Base-by-base conservation (phyloP, 2,113 vertebrate genomes). In the Tetrax tetrax region DNA sequence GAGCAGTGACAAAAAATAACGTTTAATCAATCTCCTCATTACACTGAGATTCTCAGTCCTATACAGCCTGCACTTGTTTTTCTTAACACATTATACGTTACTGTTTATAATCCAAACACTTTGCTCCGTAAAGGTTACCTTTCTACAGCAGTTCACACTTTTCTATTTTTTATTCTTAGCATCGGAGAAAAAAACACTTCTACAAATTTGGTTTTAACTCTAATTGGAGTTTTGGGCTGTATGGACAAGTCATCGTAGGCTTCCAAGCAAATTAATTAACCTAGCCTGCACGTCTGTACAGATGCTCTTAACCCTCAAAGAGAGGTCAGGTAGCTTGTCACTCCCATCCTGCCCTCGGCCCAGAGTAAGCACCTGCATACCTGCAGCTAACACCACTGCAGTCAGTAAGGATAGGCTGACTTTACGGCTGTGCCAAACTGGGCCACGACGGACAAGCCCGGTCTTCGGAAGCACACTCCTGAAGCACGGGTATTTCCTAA, bases 201-300 rank as follows among this genome's bases (percentile, higher is more conserved):
- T n/a, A 64, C 14, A 68, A 76, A 77, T 45, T 41, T 37, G 16
- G 11, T 9, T 77, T 77, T 83, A 50, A 45, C 24, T 76, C 37
- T 20, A 13, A n/a, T 0, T 21, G 60, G 43, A 28, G 29, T 81
- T 89, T 41, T 33, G 51, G 51, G 47, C 28, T 25, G 20, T 10
- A 64, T 5, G 29, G 90, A 24, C 25, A 35, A 79, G 35, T 15
- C 66, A 59, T 2, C 0, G 1, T 2, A 69, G 45, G 38, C 23
- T 90, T 76, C 66, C 71, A 69, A 48, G 50, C 16, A 89, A 37
- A 65, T 48, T 65, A 77, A 72, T 64, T 76, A 86, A 79, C 18
- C 6, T 14, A 25, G 15, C 2, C 0, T 37, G 13, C 54, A 7
- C 5, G 12, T 15, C 61, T 6, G 0, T 51, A 25, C 12, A 54